Evolutionary conservation across 2,888 invertebrate genomes (phyloP).

Genomic region (Callinectes sapidus): DNA sequence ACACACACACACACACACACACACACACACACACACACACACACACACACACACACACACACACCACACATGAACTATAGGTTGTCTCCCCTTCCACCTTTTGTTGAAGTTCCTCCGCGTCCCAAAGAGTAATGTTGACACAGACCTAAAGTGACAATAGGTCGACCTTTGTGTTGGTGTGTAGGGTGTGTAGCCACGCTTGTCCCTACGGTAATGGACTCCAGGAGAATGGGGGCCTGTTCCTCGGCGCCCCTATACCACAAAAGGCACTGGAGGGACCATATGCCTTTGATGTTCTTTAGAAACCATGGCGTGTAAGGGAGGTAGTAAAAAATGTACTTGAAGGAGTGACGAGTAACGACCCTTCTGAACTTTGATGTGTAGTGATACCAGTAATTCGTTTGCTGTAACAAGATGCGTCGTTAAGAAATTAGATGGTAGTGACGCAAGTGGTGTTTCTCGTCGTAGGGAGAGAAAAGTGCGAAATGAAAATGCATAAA

Average conservation of each 20-base stretch:
- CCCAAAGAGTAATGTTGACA: slow-evolving; percentile 1
- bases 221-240: not conserved
- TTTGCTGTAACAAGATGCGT: not conserved
- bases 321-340: not conserved
- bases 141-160: slow-evolving; percentile 13
- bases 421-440: not conserved
- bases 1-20: slow-evolving; percentile 29
- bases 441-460: no score
- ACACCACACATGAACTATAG: not conserved
- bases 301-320: not conserved
- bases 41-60: slow-evolving; percentile 31
- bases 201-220: not conserved
- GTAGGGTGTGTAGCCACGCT: not conserved
- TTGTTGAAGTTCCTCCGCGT: not conserved
- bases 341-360: not conserved
- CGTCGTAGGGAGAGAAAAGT: no score
- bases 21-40: slow-evolving; percentile 31
- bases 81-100: not conserved
- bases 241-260: not conserved
- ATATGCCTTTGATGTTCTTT: not conserved
- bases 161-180: not conserved
- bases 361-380: not conserved
- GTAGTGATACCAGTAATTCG: not conserved
- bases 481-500: no score
- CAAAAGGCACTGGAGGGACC: not conserved